A percentile compares a stretch with the other conserved stretches of the same genome.
These are phyloP conservation scores for Eudasyphora cyanicolor DNA, from an alignment of 2,888 invertebrate genomes.

Conservation along the genomic window DNA sequence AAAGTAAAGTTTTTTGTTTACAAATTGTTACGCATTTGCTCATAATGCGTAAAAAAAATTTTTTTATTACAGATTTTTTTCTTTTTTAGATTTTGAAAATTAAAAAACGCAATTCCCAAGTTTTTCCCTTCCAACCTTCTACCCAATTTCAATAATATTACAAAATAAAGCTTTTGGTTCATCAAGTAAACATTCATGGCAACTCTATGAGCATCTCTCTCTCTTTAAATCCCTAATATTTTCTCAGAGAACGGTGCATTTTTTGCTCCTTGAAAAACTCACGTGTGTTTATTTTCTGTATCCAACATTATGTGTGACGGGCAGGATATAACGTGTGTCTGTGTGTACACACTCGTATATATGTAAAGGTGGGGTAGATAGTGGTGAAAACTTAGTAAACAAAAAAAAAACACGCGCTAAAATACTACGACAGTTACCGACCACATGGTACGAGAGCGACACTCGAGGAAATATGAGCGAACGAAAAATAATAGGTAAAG, in stretches of 20 bases:
- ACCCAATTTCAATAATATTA: no score
- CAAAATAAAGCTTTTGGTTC: no score
- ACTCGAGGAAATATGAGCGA: slow-evolving; percentile 25
- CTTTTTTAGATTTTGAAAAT: no score
- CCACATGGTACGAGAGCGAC: slow-evolving; percentile 53
- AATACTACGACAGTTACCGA: slow-evolving; percentile 50
- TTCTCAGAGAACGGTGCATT: background rate
- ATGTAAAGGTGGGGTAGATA: background rate
- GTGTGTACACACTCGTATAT: no score
- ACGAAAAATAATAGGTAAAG: no score
- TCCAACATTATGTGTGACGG: background rate
- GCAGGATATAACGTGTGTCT: no score
- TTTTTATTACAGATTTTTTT: no score
- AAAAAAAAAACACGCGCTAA: slow-evolving; percentile 51
- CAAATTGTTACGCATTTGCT: no score
- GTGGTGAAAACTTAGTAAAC: slow-evolving; percentile 16
- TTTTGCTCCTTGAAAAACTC: background rate
- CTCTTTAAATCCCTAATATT: background rate
- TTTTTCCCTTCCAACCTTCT: no score
- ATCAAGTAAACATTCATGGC: background rate
- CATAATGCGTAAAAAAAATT: no score
- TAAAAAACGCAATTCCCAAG: no score
- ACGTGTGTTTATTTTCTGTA: background rate
- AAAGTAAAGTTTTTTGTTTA: no score
- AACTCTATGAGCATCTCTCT: slow-evolving; percentile 2